phyloP scores from a whole-genome alignment of 1,140 invertebrate genomes.

The Asobara japonica region DNA sequence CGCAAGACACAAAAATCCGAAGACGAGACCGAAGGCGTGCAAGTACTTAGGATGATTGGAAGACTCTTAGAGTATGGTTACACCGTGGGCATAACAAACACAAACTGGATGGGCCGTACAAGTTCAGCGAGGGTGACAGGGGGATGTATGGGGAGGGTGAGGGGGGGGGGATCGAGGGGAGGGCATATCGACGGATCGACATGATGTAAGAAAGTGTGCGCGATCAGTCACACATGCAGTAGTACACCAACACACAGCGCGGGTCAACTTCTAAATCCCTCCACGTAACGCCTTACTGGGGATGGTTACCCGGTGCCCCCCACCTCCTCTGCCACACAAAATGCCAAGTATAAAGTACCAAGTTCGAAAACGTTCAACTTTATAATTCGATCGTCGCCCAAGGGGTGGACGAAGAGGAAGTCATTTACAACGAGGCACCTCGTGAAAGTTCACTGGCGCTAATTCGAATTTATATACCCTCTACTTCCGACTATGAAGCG shows the following conservation, averaged over 20 bases:
- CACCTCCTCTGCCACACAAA: slow-evolving; percentile 20
- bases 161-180: slow-evolving; percentile 10
- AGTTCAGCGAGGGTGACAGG: background rate
- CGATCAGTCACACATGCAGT: slow-evolving; percentile 15
- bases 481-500: slow-evolving; percentile 10
- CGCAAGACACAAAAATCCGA: background rate
- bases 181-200: slow-evolving; percentile 53
- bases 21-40: slow-evolving; percentile 23
- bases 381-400: slow-evolving; percentile 59
- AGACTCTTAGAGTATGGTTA: slow-evolving; percentile 33
- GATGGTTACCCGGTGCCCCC: slow-evolving; percentile 43
- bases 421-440: slow-evolving; percentile 53
- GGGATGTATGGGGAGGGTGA: background rate
- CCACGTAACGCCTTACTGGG: slow-evolving; percentile 52
- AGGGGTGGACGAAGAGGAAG: slow-evolving; percentile 26
- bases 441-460: slow-evolving; percentile 50
- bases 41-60: slow-evolving; percentile 56
- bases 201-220: slow-evolving; percentile 28
- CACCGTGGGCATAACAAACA: slow-evolving; percentile 44
- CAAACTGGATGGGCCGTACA: slow-evolving; percentile 32
- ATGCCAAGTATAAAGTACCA: slow-evolving; percentile 49
- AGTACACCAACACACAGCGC: background rate
- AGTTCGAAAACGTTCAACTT: slow-evolving; percentile 62
- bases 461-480: slow-evolving; percentile 59
- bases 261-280: slow-evolving; percentile 57